Percentiles rank a stretch among this genome's conserved stretches.
These are phyloP conservation scores for Drymonia ruficornis DNA, from an alignment of 2,888 invertebrate genomes.

Conservation along the genomic window DNA sequence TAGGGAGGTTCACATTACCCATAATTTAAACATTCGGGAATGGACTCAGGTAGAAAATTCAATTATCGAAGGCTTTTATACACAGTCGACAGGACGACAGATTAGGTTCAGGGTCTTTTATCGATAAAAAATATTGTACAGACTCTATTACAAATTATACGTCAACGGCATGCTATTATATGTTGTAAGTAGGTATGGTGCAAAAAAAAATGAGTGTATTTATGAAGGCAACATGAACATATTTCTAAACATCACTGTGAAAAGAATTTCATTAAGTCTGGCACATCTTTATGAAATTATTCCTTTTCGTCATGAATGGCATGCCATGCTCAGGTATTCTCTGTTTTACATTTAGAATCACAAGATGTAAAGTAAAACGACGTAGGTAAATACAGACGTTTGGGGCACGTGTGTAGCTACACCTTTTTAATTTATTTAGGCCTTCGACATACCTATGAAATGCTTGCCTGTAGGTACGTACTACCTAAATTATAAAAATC, in stretches of 20 bases:
- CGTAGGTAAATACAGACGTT: not conserved
- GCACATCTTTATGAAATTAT: not conserved
- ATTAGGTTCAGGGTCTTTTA: not conserved
- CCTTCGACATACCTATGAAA: too few relatives aligned
- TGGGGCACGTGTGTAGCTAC: not conserved
- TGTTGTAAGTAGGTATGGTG: too few relatives aligned
- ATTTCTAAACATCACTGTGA: too few relatives aligned
- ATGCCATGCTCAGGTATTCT: not conserved
- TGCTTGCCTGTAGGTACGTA: too few relatives aligned
- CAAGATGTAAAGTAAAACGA: not conserved
- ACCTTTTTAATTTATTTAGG: not conserved
- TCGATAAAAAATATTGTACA: not conserved
- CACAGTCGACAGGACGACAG: not conserved
- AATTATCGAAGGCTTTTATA: slow-evolving; percentile 8
- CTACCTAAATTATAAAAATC: too few relatives aligned
- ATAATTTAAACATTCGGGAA: slow-evolving; percentile 16
- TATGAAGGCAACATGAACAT: too few relatives aligned
- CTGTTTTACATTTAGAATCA: not conserved
- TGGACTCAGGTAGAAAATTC: not conserved
- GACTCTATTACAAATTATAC: too few relatives aligned
- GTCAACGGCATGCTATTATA: too few relatives aligned
- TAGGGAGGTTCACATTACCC: slow-evolving; percentile 8
- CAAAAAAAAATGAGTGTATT: too few relatives aligned
- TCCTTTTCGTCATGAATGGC: not conserved
- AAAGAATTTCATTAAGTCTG: too few relatives aligned